Conservation (phyloP, 1,140 invertebrate genomes). For the Saxidomus purpurata region DNA sequence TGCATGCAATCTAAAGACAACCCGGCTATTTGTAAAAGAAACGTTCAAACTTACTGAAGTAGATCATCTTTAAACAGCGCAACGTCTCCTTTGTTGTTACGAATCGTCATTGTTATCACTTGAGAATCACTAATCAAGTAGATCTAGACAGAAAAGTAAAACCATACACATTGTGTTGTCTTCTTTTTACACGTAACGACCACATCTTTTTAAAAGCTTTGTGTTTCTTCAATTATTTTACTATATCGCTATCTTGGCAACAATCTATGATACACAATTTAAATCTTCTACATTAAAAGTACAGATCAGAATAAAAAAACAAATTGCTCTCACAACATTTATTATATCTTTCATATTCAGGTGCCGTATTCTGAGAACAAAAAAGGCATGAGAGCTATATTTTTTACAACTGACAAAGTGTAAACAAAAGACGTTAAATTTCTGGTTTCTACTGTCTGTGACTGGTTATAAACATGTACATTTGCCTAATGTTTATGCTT, state of each 20-base stretch:
- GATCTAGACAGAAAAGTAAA: neutral
- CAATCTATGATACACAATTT: neutral
- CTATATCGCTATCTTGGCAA: neutral
- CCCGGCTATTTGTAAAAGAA: too few relatives aligned
- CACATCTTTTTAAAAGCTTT: neutral
- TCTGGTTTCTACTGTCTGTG: too few relatives aligned
- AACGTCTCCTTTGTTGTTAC: neutral
- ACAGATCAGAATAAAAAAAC: neutral
- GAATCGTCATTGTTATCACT: neutral
- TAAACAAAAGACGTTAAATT: too few relatives aligned
- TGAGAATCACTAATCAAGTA: slow-evolving; percentile 31
- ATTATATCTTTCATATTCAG: too few relatives aligned
- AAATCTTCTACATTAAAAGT: neutral
- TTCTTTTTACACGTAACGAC: neutral
- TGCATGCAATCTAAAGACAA: too few relatives aligned
- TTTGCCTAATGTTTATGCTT: too few relatives aligned
- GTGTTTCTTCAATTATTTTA: neutral
- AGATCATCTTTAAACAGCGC: neutral
- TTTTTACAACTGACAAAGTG: too few relatives aligned
- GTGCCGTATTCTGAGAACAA: too few relatives aligned
- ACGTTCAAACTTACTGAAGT: neutral
- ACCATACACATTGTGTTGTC: neutral
- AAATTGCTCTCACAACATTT: too few relatives aligned
- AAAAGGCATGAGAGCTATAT: too few relatives aligned
- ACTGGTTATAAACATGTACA: too few relatives aligned